Base-by-base conservation (phyloP, 2,888 invertebrate species). In the Drosophila sordidula region DNA sequence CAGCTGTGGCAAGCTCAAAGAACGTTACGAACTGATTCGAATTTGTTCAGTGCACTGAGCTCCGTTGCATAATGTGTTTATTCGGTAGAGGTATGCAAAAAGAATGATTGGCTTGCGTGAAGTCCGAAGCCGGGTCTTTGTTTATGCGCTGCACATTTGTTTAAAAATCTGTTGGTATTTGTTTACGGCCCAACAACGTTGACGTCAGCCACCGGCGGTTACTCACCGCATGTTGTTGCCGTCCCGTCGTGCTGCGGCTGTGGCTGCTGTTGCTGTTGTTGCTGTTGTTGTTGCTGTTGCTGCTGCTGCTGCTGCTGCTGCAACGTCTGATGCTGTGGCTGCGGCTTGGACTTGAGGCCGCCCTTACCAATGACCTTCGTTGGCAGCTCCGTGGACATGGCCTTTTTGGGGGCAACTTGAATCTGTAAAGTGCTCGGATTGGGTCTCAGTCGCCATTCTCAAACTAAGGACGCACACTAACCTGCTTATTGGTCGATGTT, bases 151-250 rank as follows among this genome's bases (percentile, higher is more conserved):
- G 51, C 38, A 52, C 42, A 45, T 63, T 75, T 69, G 70, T 70
- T 70, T 75, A 69, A 61, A 54, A 52, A 36, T 39, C 18, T 6
- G n/a, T 39, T 47, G 56, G 39, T 41, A 49, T 70, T 69, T 73
- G 58, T 59, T 75, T 73, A 71, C 29, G 29, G 26, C 26, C 26
- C 18, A 38, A 14, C 38, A n/a, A 34, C 16, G 12, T 16, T 26
- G 42, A 45, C 45, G 55, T 25, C 61, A 56, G 36, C 26, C 16
- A 41, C 32, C 34, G 14, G 47, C 25, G 38, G 26, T 54, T 74
- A 71, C 75, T 74, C 39, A 74, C 71, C 46, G 26, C 38, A 46
- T 32, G 44, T 4, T 46, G 61, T 46, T 39, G 41, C 25, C 9
- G 38, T 36, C 18, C 39, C 42, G n/a, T 66, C 42, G 2, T 36